These are phyloP conservation scores for Onchidella celtica DNA, from an alignment of 2,888 invertebrate species.

Conservation along the genomic window DNA sequence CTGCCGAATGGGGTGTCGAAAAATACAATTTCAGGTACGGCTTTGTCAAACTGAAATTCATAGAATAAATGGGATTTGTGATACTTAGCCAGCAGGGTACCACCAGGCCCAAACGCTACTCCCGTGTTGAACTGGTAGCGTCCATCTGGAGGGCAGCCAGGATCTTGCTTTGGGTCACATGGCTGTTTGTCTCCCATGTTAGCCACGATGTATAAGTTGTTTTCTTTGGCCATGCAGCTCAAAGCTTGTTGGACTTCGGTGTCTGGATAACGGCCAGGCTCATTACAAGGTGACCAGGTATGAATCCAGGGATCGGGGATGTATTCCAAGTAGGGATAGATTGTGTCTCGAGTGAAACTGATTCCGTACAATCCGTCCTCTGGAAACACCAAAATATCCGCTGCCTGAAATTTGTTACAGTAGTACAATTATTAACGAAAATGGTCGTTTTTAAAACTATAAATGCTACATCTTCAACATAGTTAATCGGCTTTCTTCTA, in stretches of 20 bases:
- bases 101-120: conserved; percentile 88
- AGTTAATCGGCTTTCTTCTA: no score
- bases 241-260: conserved; percentile 59
- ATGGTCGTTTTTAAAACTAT: neutral
- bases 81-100: conserved; percentile 86
- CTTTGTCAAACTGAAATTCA: conserved; percentile 80
- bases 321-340: conserved; percentile 61
- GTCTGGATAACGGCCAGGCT: conserved; percentile 46
- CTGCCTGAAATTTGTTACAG: conserved; percentile 79
- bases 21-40: conserved; percentile 53
- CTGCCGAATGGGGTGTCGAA: conserved; percentile 68
- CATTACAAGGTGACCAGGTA: conserved; percentile 79
- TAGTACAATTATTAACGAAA: neutral
- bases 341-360: conserved; percentile 57
- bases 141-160: conserved; percentile 55
- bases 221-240: conserved; percentile 83
- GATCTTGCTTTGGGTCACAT: conserved; percentile 78
- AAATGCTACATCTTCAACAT: neutral
- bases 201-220: conserved; percentile 86
- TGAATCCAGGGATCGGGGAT: conserved; percentile 80
- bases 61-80: conserved; percentile 81
- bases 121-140: conserved; percentile 86
- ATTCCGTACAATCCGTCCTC: conserved; percentile 83
- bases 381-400: conserved; percentile 90
- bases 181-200: conserved; percentile 86